phyloP scores from a whole-genome alignment of 2,113 vertebrate genomes.

The Junco hyemalis region DNA sequence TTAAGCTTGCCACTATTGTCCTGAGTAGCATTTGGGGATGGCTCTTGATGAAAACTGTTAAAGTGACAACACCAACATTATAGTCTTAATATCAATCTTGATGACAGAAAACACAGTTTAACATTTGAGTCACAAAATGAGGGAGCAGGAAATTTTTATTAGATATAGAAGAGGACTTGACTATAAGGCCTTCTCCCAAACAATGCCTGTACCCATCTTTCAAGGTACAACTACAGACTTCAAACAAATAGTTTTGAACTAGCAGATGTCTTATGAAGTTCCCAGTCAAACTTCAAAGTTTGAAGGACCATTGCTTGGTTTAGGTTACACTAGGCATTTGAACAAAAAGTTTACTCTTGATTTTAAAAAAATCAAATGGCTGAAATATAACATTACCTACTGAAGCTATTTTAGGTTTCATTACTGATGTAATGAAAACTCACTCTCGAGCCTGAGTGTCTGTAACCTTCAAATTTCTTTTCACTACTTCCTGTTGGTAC shows the following conservation, averaged over 20 bases:
- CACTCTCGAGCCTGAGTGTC: neutral
- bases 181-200: neutral
- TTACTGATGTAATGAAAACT: neutral
- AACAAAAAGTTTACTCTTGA: neutral
- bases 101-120: neutral
- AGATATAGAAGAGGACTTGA: neutral
- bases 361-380: neutral
- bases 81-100: fast-evolving
- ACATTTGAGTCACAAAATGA: neutral
- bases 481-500: neutral
- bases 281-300: neutral
- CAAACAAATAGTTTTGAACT: neutral
- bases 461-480: neutral
- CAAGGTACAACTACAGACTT: neutral
- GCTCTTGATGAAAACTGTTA: neutral
- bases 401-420: neutral
- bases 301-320: neutral
- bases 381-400: neutral
- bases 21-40: neutral
- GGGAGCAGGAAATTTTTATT: neutral
- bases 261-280: neutral
- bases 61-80: neutral
- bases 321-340: neutral
- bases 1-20: neutral
- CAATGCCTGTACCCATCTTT: neutral